A percentile compares a stretch with the other conserved stretches of the same genome.
Conservation (phyloP, 2,113 vertebrate genomes). For the Rhea pennata region DNA sequence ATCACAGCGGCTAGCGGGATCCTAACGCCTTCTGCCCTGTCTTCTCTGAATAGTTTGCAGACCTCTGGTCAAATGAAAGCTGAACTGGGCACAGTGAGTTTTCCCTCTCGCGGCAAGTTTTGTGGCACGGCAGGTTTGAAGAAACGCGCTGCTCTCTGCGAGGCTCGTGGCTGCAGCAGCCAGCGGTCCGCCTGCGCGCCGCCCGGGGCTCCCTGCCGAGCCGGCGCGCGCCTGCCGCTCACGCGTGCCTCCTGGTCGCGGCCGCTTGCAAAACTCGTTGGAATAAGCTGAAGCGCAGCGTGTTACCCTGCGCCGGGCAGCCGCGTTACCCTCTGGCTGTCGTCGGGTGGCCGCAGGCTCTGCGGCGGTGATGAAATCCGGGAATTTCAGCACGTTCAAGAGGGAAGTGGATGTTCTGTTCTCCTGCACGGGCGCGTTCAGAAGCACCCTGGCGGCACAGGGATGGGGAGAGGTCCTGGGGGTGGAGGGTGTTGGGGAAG, state of each 20-base stretch:
- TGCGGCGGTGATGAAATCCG: not conserved
- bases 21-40: not conserved
- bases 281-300: not conserved
- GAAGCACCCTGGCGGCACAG: not conserved
- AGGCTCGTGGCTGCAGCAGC: not conserved
- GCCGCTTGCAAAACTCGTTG: not conserved
- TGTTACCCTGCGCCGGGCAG: not conserved
- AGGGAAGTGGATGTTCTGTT: constrained; percentile 37
- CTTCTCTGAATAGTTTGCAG: not conserved
- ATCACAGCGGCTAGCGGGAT: not conserved
- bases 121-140: not conserved
- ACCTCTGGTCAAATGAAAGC: not conserved
- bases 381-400: not conserved
- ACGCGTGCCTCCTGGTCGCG: not conserved
- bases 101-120: not conserved
- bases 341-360: accelerated
- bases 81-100: not conserved
- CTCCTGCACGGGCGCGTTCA: not conserved
- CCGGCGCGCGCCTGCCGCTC: accelerated
- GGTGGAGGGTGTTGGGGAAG: constrained; percentile 14
- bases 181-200: not conserved
- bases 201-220: too few relatives aligned
- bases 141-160: not conserved
- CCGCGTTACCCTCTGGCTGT: not conserved
- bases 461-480: not conserved